Conservation (phyloP, 2,797 vertebrate species). For the Lepus townsendii region DNA sequence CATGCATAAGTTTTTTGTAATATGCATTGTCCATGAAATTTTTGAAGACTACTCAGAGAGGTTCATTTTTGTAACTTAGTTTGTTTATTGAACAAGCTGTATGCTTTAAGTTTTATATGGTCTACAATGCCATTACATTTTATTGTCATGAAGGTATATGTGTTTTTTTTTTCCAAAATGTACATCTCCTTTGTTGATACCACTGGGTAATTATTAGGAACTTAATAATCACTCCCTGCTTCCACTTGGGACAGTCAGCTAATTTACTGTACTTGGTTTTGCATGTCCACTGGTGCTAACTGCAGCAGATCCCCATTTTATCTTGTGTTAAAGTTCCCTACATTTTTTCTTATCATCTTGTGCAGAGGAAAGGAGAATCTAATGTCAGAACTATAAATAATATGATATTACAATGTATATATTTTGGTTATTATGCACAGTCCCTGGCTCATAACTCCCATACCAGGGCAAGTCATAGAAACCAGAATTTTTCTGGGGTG, state of each 20-base stretch:
- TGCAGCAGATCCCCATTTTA: not conserved
- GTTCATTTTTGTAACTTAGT: slow-evolving; percentile 11
- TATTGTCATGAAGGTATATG: not conserved
- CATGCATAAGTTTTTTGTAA: no score
- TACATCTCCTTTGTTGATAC: not conserved
- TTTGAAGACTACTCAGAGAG: not conserved
- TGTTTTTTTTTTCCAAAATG: not conserved
- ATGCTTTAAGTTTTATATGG: not conserved
- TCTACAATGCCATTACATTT: not conserved
- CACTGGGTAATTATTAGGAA: not conserved
- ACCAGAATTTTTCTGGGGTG: no score
- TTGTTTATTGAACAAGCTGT: not conserved
- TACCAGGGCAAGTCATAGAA: not conserved
- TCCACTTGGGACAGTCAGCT: not conserved
- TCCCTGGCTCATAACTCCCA: not conserved
- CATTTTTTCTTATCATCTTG: slow-evolving; percentile 16
- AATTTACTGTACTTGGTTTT: not conserved
- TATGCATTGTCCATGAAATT: no score
- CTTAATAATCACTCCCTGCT: slow-evolving; percentile 24
- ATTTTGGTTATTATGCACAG: not conserved
- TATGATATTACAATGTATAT: not conserved
- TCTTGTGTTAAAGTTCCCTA: not conserved
- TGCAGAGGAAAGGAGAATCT: not conserved
- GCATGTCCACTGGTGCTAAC: not conserved
- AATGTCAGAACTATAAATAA: not conserved